Percentiles rank a stretch among this genome's conserved stretches.
phyloP scores from a whole-genome alignment of 1,140 invertebrate genomes.

The Heliothis virescens region DNA sequence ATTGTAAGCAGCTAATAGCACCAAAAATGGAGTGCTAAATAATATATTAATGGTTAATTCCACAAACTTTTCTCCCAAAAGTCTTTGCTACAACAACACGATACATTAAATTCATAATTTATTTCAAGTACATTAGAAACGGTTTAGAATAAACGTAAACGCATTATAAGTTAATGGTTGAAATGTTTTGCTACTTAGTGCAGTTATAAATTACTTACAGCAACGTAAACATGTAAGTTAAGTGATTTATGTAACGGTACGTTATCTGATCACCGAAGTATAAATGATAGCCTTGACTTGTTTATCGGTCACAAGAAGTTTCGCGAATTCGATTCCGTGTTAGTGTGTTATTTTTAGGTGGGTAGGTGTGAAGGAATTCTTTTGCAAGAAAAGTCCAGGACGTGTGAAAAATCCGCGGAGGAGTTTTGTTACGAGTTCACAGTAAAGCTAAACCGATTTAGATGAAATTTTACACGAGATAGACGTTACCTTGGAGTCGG shows the following conservation, averaged over 20 bases:
- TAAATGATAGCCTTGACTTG: slow-evolving; percentile 10
- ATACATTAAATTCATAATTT: slow-evolving; percentile 43
- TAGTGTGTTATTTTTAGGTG: too few relatives aligned
- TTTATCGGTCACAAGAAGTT: slow-evolving; percentile 2
- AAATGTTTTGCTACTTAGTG: slow-evolving; percentile 15
- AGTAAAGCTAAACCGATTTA: too few relatives aligned
- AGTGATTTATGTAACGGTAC: slow-evolving; percentile 11
- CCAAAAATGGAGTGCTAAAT: too few relatives aligned
- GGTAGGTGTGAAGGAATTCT: too few relatives aligned
- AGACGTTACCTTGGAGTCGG: too few relatives aligned
- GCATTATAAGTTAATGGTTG: slow-evolving; percentile 24
- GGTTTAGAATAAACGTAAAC: slow-evolving; percentile 15
- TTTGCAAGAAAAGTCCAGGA: too few relatives aligned
- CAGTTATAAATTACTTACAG: slow-evolving; percentile 35
- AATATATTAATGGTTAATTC: background rate
- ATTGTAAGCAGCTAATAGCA: too few relatives aligned
- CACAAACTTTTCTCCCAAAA: background rate
- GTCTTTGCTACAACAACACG: background rate
- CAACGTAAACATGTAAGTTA: slow-evolving; percentile 14
- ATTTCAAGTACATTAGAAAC: slow-evolving; percentile 41
- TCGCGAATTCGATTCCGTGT: background rate
- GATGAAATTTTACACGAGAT: too few relatives aligned
- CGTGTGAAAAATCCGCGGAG: too few relatives aligned
- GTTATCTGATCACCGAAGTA: slow-evolving; percentile 1
- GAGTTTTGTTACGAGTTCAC: too few relatives aligned